Conservation (phyloP, 2,888 invertebrate genomes). For the Lasioglossum calceatum region DNA sequence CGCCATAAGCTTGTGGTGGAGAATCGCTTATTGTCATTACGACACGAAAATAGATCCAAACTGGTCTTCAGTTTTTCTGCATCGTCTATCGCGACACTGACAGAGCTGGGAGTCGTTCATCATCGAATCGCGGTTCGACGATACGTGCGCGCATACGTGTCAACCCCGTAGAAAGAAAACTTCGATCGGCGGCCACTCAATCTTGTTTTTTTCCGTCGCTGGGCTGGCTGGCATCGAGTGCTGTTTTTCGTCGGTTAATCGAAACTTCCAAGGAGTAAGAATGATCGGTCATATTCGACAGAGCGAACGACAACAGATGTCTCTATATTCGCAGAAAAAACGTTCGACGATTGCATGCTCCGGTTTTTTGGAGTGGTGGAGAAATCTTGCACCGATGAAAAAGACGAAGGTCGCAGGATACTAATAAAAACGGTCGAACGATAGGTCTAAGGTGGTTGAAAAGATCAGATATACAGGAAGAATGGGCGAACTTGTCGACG, state of each 20-base stretch:
- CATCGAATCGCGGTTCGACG: constrained; percentile 63
- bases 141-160: constrained; percentile 50
- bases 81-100: constrained; percentile 54
- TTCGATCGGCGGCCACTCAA: constrained; percentile 61
- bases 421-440: not conserved
- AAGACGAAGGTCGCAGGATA: not conserved
- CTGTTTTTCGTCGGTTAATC: constrained; percentile 42
- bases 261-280: constrained; percentile 33
- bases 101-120: constrained; percentile 61
- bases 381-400: not conserved
- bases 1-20: not conserved
- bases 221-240: constrained; percentile 35
- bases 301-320: constrained; percentile 14
- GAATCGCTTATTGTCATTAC: constrained; percentile 32
- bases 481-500: not conserved
- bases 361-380: not conserved
- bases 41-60: constrained; percentile 42
- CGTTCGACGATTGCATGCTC: constrained; percentile 14
- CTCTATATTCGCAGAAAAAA: constrained; percentile 6
- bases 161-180: constrained; percentile 53
- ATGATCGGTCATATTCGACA: constrained; percentile 29
- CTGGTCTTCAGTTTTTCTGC: constrained; percentile 32
- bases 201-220: constrained; percentile 52
- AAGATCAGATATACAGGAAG: not conserved
- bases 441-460: not conserved